Evolutionary conservation across 64 coral and sea anemone genomes (phyloP), one percentile per base, ranked within the genome.

Genomic region (Porites lutea): DNA sequence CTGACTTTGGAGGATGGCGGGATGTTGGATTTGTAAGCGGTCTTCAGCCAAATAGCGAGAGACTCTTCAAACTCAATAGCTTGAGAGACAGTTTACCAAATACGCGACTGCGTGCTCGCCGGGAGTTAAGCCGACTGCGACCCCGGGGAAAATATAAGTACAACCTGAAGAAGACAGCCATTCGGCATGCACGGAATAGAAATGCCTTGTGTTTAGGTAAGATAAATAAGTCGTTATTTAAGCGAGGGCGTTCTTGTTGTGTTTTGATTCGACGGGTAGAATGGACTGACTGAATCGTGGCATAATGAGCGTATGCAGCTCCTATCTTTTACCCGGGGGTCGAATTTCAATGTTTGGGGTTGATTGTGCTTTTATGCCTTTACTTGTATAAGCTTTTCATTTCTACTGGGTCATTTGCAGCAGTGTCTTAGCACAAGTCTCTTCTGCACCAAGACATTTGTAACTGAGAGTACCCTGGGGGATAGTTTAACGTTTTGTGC

Each of bases 51-150:
- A 76, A 82, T 37, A 37, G 27, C 72, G 64, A 73, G 80, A 96
- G 90, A 89, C 87, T 86, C 95, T 96, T 91, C 71, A 96, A 92
- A 93, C 86, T 96, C 86, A 85, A 96, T 81, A 84, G 90, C 79
- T 96, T 96, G 74, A 88, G 72, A 92, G 95, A 93, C 86, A 90
- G 79, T 92, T 90, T 88, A 50, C 55, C 90, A 93, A 89, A 96
- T 80, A 70, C 53, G 63, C 86, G 50, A 51, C 46, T 61, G 13
- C 82, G 95, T 69, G 88, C 86, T 47, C 87, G 79, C 57, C 90
- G 91, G 71, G 87, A 83, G 80, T 83, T 51, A 16, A 83, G 80
- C 18, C 80, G 88, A 6, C 89, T 79, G 51, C 88, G 87, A 67
- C 78, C 75, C 47, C 88, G 95, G 48, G 79, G 88, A 77, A 97